Percentiles rank a stretch among this genome's conserved stretches.
phyloP scores from a whole-genome alignment of 2,113 vertebrate genomes.

The Brienomyrus brachyistius region DNA sequence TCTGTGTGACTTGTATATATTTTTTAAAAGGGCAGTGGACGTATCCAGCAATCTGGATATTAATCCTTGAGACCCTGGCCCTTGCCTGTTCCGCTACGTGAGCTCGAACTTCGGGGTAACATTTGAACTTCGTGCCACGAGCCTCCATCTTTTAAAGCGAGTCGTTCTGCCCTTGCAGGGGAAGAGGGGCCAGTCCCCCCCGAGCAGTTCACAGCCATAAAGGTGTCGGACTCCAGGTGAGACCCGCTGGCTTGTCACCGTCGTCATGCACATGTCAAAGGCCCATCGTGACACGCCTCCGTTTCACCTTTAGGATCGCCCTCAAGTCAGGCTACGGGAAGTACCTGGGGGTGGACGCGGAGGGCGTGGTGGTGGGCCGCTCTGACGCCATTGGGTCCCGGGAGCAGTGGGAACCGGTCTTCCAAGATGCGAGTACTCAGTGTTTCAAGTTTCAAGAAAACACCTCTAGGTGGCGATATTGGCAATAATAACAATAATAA shows the following conservation, averaged over 20 bases:
- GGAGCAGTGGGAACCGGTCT: constrained; percentile 95
- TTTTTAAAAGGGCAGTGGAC: not conserved
- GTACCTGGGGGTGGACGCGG: constrained; percentile 89
- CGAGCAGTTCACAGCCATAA: constrained; percentile 91
- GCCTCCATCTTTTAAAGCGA: not conserved
- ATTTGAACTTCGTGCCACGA: not conserved
- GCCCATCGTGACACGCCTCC: not conserved
- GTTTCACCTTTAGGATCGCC: constrained; percentile 65
- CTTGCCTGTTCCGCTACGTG: not conserved
- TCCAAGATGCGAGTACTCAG: constrained; percentile 76
- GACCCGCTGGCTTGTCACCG: not conserved
- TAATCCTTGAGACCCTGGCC: not conserved
- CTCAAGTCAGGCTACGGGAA: constrained; percentile 96
- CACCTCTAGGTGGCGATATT: not conserved
- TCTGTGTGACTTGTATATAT: not conserved
- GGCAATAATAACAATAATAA: not conserved
- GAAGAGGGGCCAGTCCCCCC: constrained; percentile 89
- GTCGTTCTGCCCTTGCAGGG: constrained; percentile 48
- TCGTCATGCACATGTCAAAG: not conserved
- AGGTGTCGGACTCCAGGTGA: constrained; percentile 88
- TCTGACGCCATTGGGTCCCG: constrained; percentile 89
- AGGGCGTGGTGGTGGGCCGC: constrained; percentile 85
- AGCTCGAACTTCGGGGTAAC: not conserved
- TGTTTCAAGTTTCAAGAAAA: not conserved
- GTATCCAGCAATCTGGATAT: not conserved